Conservation (phyloP, 2,888 invertebrate species). For the Eumacrocentrus americanus region DNA sequence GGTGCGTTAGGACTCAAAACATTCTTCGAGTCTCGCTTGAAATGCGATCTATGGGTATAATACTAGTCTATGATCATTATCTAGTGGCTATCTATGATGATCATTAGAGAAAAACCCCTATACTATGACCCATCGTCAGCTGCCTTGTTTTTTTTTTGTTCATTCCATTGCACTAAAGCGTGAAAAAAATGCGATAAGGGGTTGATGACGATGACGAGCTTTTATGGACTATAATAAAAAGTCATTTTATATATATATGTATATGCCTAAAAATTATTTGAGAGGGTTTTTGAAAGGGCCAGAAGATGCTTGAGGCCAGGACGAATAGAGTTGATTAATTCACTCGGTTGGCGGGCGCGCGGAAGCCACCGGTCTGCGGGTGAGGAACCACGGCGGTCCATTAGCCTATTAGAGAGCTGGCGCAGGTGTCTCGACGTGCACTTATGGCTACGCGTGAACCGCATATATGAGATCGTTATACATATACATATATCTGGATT, state of each 20-base stretch:
- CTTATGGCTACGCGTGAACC: constrained; percentile 26
- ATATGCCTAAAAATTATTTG: not conserved
- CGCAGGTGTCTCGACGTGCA: constrained; percentile 36
- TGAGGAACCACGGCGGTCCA: constrained; percentile 28
- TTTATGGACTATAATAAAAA: not conserved
- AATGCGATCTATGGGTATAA: constrained; percentile 17
- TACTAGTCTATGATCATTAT: constrained; percentile 18
- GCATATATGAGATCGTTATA: constrained; percentile 16
- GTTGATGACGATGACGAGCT: not conserved
- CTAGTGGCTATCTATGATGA: constrained; percentile 24
- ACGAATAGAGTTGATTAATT: constrained; percentile 28
- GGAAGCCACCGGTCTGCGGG: constrained; percentile 17
- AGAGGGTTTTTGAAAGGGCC: not conserved
- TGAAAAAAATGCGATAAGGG: constrained; percentile 2
- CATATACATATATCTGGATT: constrained; percentile 2
- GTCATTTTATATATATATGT: not conserved
- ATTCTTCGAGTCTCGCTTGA: constrained; percentile 2
- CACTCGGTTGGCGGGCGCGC: constrained; percentile 10
- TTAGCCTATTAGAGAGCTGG: constrained; percentile 32
- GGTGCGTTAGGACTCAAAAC: not conserved
- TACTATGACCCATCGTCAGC: constrained; percentile 3
- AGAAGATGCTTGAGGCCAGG: not conserved
- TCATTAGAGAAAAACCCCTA: not conserved
- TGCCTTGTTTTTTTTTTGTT: constrained; percentile 16
- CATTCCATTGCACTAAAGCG: not conserved